Base-by-base conservation (phyloP, 2,888 invertebrate species). In the Octodonta nipae region DNA sequence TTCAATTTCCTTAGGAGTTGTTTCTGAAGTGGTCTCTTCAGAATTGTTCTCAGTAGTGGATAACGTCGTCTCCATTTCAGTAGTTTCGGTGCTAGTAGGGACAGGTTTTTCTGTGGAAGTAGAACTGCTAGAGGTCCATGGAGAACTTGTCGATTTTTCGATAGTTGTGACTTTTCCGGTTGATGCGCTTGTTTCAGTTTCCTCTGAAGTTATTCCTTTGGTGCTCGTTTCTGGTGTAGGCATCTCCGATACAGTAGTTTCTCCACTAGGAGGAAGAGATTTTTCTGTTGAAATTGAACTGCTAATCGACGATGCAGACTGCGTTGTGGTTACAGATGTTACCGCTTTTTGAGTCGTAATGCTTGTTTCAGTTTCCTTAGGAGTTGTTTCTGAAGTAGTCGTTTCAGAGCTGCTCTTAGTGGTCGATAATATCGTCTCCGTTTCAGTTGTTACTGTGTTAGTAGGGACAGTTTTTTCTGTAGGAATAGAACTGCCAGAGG, bases 141-240 rank as follows among this genome's bases (percentile, higher is more conserved):
- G 11, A 22, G 22, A 10, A 11, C 22, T 22, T 4, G n/a, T 11
- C n/a, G 22, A 22, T n/a, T 22, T 22, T 4, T 22, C 22, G 4
- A 11, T 22, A 11, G 3, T 22, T n/a, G n/a, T n/a, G n/a, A n/a
- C n/a, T n/a, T n/a, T n/a, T n/a, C n/a, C n/a, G n/a, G n/a, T n/a
- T n/a, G n/a, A n/a, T n/a, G n/a, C n/a, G 22, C 22, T 7, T 13
- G 10, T 14, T 6, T 28, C 28, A 6, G 28, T 12, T 4, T 13
- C 10, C 13, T 3, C 28, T 8, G 28, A 11, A 5, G 8, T 28
- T 14, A 10, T 11, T 8, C 10, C 28, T 8, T 14, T 10, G 4
- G 28, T 12, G 14, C 13, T 28, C 4, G n/a, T 13, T 28, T 28
- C 28, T 28, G 28, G n/a, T 10, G 28, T 11, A 4, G 28, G 2